phyloP scores from a whole-genome alignment of 2,797 vertebrate genomes.

The Eulemur coronatus region DNA sequence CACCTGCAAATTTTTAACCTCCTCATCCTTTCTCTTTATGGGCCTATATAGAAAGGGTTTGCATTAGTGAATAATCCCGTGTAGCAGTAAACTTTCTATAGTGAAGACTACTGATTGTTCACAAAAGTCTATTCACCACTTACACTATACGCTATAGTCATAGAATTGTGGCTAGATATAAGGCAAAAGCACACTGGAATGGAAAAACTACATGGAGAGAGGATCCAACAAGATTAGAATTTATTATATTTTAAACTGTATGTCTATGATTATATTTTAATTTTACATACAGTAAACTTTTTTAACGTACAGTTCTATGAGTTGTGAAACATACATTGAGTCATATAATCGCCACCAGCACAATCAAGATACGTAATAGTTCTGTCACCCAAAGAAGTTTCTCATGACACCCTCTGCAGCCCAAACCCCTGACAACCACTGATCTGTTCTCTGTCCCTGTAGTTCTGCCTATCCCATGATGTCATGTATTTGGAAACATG shows the following conservation, averaged over 20 bases:
- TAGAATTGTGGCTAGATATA: not conserved
- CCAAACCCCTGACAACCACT: not conserved
- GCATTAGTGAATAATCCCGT: not conserved
- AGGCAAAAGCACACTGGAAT: not conserved
- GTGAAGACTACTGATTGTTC: not conserved
- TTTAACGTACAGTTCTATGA: not conserved
- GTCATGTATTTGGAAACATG: not conserved
- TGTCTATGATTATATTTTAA: not conserved
- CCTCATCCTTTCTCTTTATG: not conserved
- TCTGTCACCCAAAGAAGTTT: not conserved
- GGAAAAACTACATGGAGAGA: not conserved
- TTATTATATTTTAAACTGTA: not conserved
- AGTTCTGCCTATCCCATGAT: not conserved
- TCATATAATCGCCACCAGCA: not conserved
- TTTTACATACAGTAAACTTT: slow-evolving; percentile 3
- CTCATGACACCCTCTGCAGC: not conserved
- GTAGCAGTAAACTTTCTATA: not conserved
- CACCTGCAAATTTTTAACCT: not conserved
- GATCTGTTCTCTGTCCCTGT: not conserved
- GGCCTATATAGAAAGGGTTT: not conserved
- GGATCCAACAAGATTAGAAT: not conserved
- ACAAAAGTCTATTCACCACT: not conserved
- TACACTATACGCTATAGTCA: not conserved
- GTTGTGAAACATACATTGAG: not conserved
- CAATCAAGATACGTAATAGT: not conserved